Percentiles rank a stretch among this genome's conserved stretches.
Evolutionary conservation across 2,888 invertebrate genomes (phyloP).

Genomic region (Caenorhabditis uteleia): DNA sequence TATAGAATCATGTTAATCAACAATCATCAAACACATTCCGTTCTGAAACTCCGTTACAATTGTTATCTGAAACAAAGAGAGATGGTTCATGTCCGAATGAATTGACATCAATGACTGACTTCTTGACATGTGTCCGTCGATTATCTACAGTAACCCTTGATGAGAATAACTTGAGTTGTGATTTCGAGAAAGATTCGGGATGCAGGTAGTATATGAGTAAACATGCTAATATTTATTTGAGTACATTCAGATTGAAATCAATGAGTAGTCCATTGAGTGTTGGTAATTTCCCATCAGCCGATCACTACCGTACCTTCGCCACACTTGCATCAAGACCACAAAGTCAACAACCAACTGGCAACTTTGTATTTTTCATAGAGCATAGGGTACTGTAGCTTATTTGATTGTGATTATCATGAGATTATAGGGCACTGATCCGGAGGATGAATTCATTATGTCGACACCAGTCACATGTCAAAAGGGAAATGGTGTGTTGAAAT

Average conservation of each 20-base stretch:
- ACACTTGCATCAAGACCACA: conserved; percentile 29
- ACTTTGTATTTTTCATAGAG: conserved; percentile 52
- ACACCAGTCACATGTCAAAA: conserved; percentile 59
- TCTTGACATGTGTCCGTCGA: conserved; percentile 40
- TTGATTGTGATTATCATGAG: neutral
- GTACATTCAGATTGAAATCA: conserved; percentile 24
- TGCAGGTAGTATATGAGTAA: conserved; percentile 14
- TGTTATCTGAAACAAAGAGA: neutral
- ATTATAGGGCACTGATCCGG: conserved; percentile 32
- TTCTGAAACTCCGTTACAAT: conserved; percentile 24
- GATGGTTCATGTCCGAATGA: conserved; percentile 23
- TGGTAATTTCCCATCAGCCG: conserved; percentile 31
- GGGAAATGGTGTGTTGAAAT: conserved; percentile 56
- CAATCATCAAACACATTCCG: conserved; percentile 33
- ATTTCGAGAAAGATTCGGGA: conserved; percentile 39
- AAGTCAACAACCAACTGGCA: conserved; percentile 37
- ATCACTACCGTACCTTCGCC: conserved; percentile 38
- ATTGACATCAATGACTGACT: conserved; percentile 31
- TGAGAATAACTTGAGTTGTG: conserved; percentile 32
- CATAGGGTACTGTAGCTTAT: conserved; percentile 32
- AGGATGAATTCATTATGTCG: conserved; percentile 52
- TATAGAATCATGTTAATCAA: conserved; percentile 10
- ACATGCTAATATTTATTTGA: neutral
- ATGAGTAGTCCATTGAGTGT: conserved; percentile 34
- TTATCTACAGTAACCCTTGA: conserved; percentile 35